Evolutionary conservation across 2,888 invertebrate species (phyloP).

Genomic region (Drosophila tanythrix): DNA sequence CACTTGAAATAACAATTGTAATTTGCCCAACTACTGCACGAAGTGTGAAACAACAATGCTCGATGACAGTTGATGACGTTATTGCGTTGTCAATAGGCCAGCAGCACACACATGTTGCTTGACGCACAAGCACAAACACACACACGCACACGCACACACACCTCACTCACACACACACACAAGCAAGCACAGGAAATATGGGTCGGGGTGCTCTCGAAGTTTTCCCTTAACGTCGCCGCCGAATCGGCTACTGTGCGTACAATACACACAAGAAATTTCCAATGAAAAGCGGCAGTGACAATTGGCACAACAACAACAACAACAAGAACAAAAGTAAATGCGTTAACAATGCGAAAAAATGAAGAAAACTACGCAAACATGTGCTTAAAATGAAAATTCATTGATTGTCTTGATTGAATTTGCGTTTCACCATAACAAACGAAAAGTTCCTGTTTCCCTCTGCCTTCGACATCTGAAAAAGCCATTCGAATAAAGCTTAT

Average conservation of each 20-base stretch:
- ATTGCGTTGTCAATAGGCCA: slow-evolving; percentile 54
- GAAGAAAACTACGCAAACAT: slow-evolving; percentile 60
- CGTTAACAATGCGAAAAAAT: slow-evolving; percentile 14
- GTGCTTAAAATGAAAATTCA: slow-evolving; percentile 72
- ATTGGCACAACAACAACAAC: slow-evolving; percentile 37
- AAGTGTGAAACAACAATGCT: slow-evolving; percentile 65
- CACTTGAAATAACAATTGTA: slow-evolving; percentile 73
- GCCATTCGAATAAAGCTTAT: slow-evolving; percentile 40
- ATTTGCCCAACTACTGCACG: slow-evolving; percentile 66
- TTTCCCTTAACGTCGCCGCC: slow-evolving; percentile 14
- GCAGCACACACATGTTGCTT: slow-evolving; percentile 41
- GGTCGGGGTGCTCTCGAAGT: slow-evolving; percentile 31
- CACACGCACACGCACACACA: not conserved
- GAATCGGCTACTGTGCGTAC: slow-evolving; percentile 23
- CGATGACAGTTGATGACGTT: slow-evolving; percentile 75
- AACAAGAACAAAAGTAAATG: slow-evolving; percentile 12
- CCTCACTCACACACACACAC: slow-evolving; percentile 5
- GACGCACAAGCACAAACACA: slow-evolving; percentile 37
- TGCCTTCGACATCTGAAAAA: slow-evolving; percentile 23
- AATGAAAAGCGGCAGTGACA: slow-evolving; percentile 51
- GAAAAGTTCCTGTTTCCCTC: slow-evolving; percentile 18
- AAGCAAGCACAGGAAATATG: slow-evolving; percentile 26
- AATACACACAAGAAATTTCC: slow-evolving; percentile 27
- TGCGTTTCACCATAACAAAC: slow-evolving; percentile 32
- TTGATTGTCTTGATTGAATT: slow-evolving; percentile 75